phyloP scores from a whole-genome alignment of 2,113 vertebrate genomes.

The Albula goreensis region DNA sequence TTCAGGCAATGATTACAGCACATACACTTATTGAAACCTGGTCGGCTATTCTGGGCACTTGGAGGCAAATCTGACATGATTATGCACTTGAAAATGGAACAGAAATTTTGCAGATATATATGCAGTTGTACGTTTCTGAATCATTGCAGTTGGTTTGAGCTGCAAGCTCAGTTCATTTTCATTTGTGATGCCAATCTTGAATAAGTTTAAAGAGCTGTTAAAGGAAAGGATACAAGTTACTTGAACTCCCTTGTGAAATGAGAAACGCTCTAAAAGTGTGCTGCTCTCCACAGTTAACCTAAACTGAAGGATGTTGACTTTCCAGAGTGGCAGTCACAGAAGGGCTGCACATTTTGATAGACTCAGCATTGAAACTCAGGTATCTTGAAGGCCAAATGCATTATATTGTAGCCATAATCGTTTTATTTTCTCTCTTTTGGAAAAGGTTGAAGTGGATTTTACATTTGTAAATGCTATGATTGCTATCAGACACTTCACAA shows the following conservation, averaged over 20 bases:
- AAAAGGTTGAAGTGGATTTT: neutral
- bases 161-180: slow-evolving; percentile 32
- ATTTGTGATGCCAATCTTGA: slow-evolving; percentile 38
- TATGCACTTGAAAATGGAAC: slow-evolving; percentile 15
- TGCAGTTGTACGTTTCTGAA: slow-evolving; percentile 24
- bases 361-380: slow-evolving; percentile 9
- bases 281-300: slow-evolving; percentile 18
- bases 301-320: neutral
- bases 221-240: slow-evolving; percentile 30
- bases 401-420: neutral
- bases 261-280: slow-evolving; percentile 41
- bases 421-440: neutral
- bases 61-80: neutral
- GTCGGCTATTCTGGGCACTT: slow-evolving; percentile 8
- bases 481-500: neutral
- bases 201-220: slow-evolving; percentile 45
- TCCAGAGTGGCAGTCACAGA: neutral
- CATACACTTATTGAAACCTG: neutral
- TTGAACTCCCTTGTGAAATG: slow-evolving; percentile 45
- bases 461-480: neutral
- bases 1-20: neutral
- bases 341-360: neutral
- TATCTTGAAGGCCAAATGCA: neutral
- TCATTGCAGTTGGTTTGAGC: slow-evolving; percentile 31
- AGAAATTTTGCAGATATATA: slow-evolving; percentile 18